These are phyloP conservation scores for Temnothorax unifasciatus DNA, from an alignment of 2,888 invertebrate genomes.

Conservation along the genomic window DNA sequence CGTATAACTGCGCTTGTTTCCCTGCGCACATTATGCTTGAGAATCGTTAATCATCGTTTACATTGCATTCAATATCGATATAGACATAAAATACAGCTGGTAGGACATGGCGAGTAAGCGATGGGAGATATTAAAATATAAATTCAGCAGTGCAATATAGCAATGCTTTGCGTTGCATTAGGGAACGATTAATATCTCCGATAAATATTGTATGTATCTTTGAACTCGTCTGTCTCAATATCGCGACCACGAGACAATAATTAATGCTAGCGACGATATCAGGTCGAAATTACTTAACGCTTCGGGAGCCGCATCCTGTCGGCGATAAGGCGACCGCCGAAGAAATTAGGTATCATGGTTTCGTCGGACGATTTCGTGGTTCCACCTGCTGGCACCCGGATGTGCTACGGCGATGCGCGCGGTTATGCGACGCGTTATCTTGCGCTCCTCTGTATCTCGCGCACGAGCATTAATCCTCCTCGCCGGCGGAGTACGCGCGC, in stretches of 20 bases:
- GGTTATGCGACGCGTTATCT: constrained; percentile 66
- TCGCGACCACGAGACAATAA: constrained; percentile 1
- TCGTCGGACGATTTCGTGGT: constrained; percentile 64
- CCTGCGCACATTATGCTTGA: neutral
- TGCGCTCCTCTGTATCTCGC: constrained; percentile 50
- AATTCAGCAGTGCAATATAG: too few species aligned
- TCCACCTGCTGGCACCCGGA: constrained; percentile 70
- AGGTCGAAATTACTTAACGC: constrained; percentile 17
- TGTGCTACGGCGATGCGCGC: constrained; percentile 55
- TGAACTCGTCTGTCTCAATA: neutral
- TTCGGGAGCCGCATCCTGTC: constrained; percentile 18
- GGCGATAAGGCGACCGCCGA: constrained; percentile 30
- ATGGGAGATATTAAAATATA: constrained; percentile 18
- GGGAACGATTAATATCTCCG: neutral
- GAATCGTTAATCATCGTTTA: neutral
- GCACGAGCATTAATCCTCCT: constrained; percentile 61
- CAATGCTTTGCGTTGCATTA: neutral
- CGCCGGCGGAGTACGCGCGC: neutral
- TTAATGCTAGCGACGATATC: constrained; percentile 33
- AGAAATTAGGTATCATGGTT: constrained; percentile 64
- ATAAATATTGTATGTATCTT: neutral
- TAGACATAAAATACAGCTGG: neutral
- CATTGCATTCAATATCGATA: neutral
- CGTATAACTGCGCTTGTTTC: neutral
- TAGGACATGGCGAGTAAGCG: neutral